Conservation (phyloP, 2,888 invertebrate species). For the Sycophila texana region DNA sequence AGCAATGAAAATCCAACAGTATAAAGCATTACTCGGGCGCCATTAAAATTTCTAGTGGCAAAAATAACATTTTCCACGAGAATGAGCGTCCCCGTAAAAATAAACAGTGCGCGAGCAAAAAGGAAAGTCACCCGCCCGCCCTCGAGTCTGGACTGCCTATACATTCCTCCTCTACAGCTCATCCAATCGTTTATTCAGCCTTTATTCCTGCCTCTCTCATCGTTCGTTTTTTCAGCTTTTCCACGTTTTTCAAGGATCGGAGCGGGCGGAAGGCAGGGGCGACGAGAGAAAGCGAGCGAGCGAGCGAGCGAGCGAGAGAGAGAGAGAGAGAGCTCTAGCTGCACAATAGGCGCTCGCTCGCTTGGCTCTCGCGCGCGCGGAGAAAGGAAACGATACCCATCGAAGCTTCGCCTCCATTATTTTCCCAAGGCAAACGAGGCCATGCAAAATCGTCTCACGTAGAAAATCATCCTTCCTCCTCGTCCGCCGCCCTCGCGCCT, state of each 20-base stretch:
- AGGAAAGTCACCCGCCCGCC: constrained; percentile 1
- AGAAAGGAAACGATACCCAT: constrained; percentile 57
- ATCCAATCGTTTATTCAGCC: constrained; percentile 56
- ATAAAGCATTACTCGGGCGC: neutral
- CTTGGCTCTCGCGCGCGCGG: constrained; percentile 42
- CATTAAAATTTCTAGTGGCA: constrained; percentile 31
- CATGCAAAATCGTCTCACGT: constrained; percentile 65
- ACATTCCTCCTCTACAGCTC: constrained; percentile 34
- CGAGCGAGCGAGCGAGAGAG: neutral
- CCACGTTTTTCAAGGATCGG: constrained; percentile 21
- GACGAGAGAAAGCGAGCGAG: neutral
- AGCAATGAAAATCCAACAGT: no score
- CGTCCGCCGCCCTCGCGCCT: constrained; percentile 48
- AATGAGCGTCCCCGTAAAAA: constrained; percentile 11
- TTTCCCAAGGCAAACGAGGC: constrained; percentile 63
- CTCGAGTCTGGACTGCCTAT: constrained; percentile 4
- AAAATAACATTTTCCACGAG: constrained; percentile 34
- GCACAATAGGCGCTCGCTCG: constrained; percentile 50
- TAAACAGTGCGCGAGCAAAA: constrained; percentile 17
- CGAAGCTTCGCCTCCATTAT: constrained; percentile 59
- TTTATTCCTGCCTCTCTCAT: constrained; percentile 35
- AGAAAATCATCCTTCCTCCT: constrained; percentile 54
- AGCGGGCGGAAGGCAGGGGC: constrained; percentile 45
- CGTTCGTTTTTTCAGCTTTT: constrained; percentile 23
- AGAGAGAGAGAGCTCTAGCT: neutral